Percentiles rank a stretch among this genome's conserved stretches.
phyloP scores from a whole-genome alignment of 1,140 invertebrate species.

The Hypsibius dujardini region DNA sequence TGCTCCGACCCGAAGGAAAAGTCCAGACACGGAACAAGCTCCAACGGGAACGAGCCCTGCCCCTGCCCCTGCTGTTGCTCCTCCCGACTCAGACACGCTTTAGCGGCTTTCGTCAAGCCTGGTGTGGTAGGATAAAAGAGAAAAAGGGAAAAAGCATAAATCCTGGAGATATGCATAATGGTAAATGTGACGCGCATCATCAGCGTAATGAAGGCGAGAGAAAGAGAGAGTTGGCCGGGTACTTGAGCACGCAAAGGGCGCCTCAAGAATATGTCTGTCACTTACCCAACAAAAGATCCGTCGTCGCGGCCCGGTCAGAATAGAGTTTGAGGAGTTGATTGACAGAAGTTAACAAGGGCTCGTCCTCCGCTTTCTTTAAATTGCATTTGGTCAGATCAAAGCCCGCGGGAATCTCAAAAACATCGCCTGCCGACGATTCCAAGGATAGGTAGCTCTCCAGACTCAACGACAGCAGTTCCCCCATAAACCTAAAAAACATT shows the following conservation, averaged over 20 bases:
- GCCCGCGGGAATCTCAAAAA: slow-evolving; percentile 7
- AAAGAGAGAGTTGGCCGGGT: neutral
- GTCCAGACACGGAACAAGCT: neutral
- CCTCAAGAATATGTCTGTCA: slow-evolving; percentile 7
- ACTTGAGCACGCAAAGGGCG: neutral
- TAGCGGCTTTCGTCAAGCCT: neutral
- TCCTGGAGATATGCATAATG: no score
- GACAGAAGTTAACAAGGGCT: neutral
- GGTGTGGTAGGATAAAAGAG: no score
- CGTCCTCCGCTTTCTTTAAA: slow-evolving; percentile 13
- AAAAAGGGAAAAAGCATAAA: no score
- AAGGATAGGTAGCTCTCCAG: neutral
- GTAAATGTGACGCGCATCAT: neutral
- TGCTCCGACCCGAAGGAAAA: slow-evolving; percentile 8
- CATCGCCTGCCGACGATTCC: slow-evolving; percentile 3
- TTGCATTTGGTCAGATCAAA: slow-evolving; percentile 10
- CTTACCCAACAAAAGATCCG: neutral
- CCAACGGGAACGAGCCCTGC: neutral
- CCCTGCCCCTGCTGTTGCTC: neutral
- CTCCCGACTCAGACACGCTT: neutral
- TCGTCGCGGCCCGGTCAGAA: neutral
- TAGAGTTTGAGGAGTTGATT: slow-evolving; percentile 8
- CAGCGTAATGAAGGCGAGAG: neutral
- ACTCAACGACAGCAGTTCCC: neutral
- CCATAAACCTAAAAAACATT: slow-evolving; percentile 1